Base-by-base conservation (phyloP, 2,888 invertebrate genomes). In the Drosophila merina region DNA sequence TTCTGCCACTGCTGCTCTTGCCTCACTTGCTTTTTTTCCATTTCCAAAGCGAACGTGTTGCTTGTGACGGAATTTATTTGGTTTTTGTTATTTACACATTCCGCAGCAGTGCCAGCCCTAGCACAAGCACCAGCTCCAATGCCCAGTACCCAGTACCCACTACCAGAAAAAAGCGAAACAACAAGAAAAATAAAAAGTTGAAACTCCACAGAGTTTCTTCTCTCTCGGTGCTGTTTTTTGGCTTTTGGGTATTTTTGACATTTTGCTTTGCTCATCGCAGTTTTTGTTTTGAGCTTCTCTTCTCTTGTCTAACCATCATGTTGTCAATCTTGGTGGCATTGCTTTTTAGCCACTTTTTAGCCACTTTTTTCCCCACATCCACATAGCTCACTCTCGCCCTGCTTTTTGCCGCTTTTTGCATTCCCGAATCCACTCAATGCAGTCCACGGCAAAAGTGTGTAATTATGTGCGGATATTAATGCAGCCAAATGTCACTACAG, bases 251-350 rank as follows among this genome's bases (percentile, higher is more conserved):
- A 88, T 86, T 88, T 88, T 88, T 89, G 90, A 89, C 89, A 87
- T 89, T 88, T 88, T 66, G 84, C 67, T 88, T 88, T 86, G 76
- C 70, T 63, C 73, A 68, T 88, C 86, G 88, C 81, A 86, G 74
- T 80, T 80, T 83, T 81, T 78, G 72, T 77, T 84, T 73, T 73
- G 79, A 69, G 67, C 72, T 69, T 67, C 73, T 76, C 77, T 86
- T 88, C 88, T 70, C 72, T 54, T 77, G 89, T 88, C 84, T 83
- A 88, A 86, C 81, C 84, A 85, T 88, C 84, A 88, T 69, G 79
- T 71, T 90, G 89, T 89, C 90, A 89, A 89, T 88, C 89, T 82
- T 84, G 83, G 84, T 89, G 88, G 89, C 77, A 88, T 84, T 83
- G 75, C 77, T 89, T 71, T 71, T 55, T 40, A 52, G 38, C 67